Conservation (phyloP, 2,113 vertebrate genomes). For the Halichoeres trimaculatus region DNA sequence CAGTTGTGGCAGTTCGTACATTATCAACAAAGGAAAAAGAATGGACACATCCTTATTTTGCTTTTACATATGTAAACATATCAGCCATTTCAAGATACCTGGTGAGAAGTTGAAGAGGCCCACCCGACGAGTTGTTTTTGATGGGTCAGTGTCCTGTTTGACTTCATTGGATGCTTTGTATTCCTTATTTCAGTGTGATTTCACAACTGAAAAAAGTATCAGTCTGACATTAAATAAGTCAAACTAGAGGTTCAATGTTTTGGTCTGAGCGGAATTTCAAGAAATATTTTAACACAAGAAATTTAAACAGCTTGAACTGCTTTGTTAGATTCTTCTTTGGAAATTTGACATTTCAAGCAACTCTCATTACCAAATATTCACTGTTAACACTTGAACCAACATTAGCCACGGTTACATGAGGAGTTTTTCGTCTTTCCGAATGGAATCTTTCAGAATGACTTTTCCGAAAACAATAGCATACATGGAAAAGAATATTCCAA, state of each 20-base stretch:
- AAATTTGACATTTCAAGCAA: constrained; percentile 42
- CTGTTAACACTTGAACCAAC: constrained; percentile 6
- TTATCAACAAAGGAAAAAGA: background rate
- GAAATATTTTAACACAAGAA: too few species aligned
- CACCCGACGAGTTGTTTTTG: background rate
- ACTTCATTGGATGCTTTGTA: background rate
- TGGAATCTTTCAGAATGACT: too few species aligned
- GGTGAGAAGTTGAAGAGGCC: background rate
- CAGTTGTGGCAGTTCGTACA: background rate
- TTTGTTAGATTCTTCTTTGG: constrained; percentile 38
- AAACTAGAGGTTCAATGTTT: background rate
- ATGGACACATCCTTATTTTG: background rate
- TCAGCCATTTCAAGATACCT: too few species aligned
- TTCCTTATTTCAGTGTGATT: background rate
- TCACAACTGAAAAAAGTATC: background rate
- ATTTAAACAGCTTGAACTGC: too few species aligned
- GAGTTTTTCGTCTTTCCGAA: too few species aligned
- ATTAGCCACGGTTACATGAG: too few species aligned
- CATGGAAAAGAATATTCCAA: too few species aligned
- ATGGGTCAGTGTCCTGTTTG: background rate
- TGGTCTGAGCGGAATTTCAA: background rate
- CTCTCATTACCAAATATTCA: constrained; percentile 9
- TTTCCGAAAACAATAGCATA: too few species aligned
- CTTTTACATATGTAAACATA: background rate
- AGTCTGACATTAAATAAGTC: background rate